A percentile compares a stretch with the other conserved stretches of the same genome.
Conservation (phyloP, 2,113 vertebrate species). For the Columba livia region DNA sequence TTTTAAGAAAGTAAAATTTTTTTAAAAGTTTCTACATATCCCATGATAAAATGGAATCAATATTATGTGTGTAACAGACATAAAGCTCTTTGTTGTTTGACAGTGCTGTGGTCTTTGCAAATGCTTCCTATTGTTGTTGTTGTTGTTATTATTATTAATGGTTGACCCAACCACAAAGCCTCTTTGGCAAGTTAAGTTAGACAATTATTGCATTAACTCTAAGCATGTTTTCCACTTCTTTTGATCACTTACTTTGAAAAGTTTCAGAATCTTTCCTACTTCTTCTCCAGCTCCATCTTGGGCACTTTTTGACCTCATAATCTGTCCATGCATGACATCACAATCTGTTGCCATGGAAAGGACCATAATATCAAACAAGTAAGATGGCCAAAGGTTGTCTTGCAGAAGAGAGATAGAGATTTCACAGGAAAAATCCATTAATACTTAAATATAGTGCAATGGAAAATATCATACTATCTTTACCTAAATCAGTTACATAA, state of each 20-base stretch:
- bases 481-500: conserved; percentile 45
- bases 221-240: not conserved
- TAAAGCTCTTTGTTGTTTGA: not conserved
- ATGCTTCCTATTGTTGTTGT: not conserved
- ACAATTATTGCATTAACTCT: not conserved
- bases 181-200: not conserved
- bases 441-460: conserved; percentile 44
- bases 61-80: not conserved
- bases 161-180: not conserved
- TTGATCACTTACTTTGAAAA: not conserved
- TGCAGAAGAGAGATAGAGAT: conserved; percentile 58
- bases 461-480: conserved; percentile 57
- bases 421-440: conserved; percentile 53
- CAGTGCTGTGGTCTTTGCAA: not conserved
- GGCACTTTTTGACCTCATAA: conserved; percentile 50
- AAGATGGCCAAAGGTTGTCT: conserved; percentile 30
- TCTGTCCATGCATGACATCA: conserved; percentile 51
- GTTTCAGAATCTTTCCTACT: conserved; percentile 1
- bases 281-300: conserved; percentile 6
- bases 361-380: conserved; percentile 43
- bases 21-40: not conserved
- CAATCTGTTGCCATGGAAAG: conserved; percentile 43
- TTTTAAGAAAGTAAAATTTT: not conserved
- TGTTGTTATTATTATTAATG: not conserved
- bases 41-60: not conserved